Evolutionary conservation across 2,113 vertebrate species (phyloP).

Genomic region (Dendrocopos noguchii): DNA sequence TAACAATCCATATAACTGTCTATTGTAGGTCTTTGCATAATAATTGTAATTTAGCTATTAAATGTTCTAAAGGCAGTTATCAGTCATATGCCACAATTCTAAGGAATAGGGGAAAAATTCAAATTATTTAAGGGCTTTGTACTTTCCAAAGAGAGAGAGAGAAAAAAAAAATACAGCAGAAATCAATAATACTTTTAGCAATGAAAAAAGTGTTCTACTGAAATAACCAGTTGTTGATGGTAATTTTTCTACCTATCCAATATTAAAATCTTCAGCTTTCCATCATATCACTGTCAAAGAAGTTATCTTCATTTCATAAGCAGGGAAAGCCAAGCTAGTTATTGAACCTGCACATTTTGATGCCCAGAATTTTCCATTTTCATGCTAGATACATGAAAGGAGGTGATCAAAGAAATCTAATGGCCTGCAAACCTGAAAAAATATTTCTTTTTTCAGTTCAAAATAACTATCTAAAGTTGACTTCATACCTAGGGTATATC

Average conservation of each 20-base stretch:
- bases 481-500: rapidly evolving
- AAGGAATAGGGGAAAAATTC: constrained; percentile 67
- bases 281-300: not conserved
- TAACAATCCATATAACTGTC: constrained; percentile 85
- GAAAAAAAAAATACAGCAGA: not conserved
- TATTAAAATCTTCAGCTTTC: constrained; percentile 27
- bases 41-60: constrained; percentile 86
- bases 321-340: not conserved
- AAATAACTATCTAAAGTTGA: not conserved
- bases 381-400: not conserved
- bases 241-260: constrained; percentile 49
- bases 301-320: not conserved
- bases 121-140: constrained; percentile 70
- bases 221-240: constrained; percentile 44
- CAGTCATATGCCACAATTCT: constrained; percentile 73
- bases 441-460: not conserved
- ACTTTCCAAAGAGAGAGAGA: constrained; percentile 37
- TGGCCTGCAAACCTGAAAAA: not conserved
- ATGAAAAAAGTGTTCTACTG: constrained; percentile 31
- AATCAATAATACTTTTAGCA: constrained; percentile 66
- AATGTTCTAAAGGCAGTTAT: constrained; percentile 80
- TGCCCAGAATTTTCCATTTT: not conserved
- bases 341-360: not conserved
- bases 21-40: constrained; percentile 82
- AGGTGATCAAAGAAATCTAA: not conserved